Percentiles rank a stretch among this genome's conserved stretches.
These are phyloP conservation scores for Nibea coibor DNA, from an alignment of 2,113 vertebrate genomes.

Conservation along the genomic window DNA sequence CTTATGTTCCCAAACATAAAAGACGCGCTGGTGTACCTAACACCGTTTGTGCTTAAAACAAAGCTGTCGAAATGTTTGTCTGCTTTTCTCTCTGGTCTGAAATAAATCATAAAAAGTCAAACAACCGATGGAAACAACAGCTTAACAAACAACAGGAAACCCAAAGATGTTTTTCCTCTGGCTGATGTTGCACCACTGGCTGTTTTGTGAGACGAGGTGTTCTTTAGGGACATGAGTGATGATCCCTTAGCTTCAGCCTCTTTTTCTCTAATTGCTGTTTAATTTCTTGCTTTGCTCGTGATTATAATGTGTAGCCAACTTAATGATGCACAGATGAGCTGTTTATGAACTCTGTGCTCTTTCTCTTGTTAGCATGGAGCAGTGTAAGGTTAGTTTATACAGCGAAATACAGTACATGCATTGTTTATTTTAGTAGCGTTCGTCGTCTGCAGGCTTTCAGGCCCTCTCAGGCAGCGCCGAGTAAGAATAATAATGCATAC, in stretches of 20 bases:
- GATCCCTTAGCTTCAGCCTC: slow-evolving; percentile 64
- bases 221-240: slow-evolving; percentile 70
- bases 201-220: slow-evolving; percentile 61
- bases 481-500: slow-evolving; percentile 4
- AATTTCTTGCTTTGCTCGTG: slow-evolving; percentile 75
- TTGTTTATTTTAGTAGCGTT: slow-evolving; percentile 30
- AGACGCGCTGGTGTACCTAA: slow-evolving; percentile 28
- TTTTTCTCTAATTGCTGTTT: slow-evolving; percentile 79
- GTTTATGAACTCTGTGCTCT: slow-evolving; percentile 70
- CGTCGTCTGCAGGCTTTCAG: slow-evolving; percentile 4
- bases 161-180: slow-evolving; percentile 56
- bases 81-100: slow-evolving; percentile 5
- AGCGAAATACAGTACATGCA: neutral
- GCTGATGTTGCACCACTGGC: slow-evolving; percentile 50
- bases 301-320: slow-evolving; percentile 68
- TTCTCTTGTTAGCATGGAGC: slow-evolving; percentile 29
- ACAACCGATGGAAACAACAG: slow-evolving; percentile 33
- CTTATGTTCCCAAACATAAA: slow-evolving; percentile 60
- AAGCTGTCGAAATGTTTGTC: slow-evolving; percentile 33
- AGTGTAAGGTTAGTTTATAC: slow-evolving; percentile 20
- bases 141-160: slow-evolving; percentile 49
- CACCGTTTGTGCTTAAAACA: neutral
- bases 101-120: slow-evolving; percentile 45
- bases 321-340: slow-evolving; percentile 77
- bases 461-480: slow-evolving; percentile 1